A percentile compares a stretch with the other conserved stretches of the same genome.
Conservation (phyloP, 1,140 invertebrate genomes). For the Drusus annulatus region DNA sequence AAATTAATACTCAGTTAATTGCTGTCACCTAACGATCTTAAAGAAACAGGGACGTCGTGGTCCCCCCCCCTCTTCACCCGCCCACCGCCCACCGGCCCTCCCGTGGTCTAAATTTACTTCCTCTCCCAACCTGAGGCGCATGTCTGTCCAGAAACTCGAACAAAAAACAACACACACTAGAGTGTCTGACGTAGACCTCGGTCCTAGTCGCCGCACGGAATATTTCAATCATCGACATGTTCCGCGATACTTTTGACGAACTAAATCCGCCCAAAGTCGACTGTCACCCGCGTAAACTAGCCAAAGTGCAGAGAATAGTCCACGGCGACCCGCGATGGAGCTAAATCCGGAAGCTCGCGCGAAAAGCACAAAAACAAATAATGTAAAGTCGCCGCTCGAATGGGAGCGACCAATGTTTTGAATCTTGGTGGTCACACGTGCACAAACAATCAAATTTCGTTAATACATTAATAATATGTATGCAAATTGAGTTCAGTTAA, state of each 20-base stretch:
- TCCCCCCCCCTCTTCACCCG: background rate
- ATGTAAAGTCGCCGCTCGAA: slow-evolving; percentile 15
- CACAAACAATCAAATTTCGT: too few relatives aligned
- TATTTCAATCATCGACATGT: slow-evolving; percentile 32
- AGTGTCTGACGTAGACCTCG: slow-evolving; percentile 2
- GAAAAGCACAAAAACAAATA: slow-evolving; percentile 23
- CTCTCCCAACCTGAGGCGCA: slow-evolving; percentile 48
- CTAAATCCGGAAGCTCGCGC: slow-evolving; percentile 30
- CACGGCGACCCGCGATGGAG: slow-evolving; percentile 3
- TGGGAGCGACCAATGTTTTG: slow-evolving; percentile 8
- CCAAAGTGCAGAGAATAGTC: slow-evolving; percentile 6
- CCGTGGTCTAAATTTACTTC: slow-evolving; percentile 38
- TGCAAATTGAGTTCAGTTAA: too few relatives aligned
- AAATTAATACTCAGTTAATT: slow-evolving; percentile 54
- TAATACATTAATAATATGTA: too few relatives aligned
- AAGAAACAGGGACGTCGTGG: slow-evolving; percentile 23
- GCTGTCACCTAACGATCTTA: slow-evolving; percentile 44
- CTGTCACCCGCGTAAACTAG: slow-evolving; percentile 24
- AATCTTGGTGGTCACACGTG: slow-evolving; percentile 4
- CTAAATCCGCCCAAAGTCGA: slow-evolving; percentile 5
- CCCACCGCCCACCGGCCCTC: slow-evolving; percentile 1
- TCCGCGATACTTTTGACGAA: slow-evolving; percentile 1
- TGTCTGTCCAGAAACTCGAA: slow-evolving; percentile 38
- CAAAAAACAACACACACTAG: slow-evolving; percentile 33
- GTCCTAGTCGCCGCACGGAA: slow-evolving; percentile 1